phyloP scores from a whole-genome alignment of 1,140 invertebrate genomes.

The Zaprionus vittiger region DNA sequence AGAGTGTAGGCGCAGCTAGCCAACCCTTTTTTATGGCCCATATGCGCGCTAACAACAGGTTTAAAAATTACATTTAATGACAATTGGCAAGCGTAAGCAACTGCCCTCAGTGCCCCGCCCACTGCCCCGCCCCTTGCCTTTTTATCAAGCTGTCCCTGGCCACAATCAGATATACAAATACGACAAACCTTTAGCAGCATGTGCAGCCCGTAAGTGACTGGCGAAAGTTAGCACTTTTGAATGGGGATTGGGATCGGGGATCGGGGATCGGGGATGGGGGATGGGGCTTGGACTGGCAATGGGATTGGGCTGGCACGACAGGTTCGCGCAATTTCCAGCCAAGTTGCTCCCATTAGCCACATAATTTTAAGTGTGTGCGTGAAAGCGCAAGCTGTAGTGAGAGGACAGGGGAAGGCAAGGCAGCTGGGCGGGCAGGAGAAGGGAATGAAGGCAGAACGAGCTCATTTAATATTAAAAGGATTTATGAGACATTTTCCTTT shows the following conservation, averaged over 20 bases:
- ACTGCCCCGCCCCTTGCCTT: too few species aligned
- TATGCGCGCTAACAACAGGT: slow-evolving; percentile 78
- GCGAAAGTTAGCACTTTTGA: slow-evolving; percentile 40
- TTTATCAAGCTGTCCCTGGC: slow-evolving; percentile 30
- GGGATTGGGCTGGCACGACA: slow-evolving; percentile 48
- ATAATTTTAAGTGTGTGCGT: slow-evolving; percentile 81
- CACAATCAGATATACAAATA: slow-evolving; percentile 55
- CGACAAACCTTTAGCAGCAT: slow-evolving; percentile 31
- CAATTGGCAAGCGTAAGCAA: slow-evolving; percentile 59
- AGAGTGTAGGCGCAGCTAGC: slow-evolving; percentile 4
- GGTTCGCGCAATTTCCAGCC: slow-evolving; percentile 75
- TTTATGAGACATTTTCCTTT: slow-evolving; percentile 83
- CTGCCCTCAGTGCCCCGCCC: background rate
- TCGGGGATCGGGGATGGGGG: background rate
- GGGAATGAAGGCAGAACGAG: slow-evolving; percentile 47
- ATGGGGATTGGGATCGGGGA: background rate
- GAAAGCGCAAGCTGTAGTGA: slow-evolving; percentile 28
- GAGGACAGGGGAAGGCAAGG: too few species aligned
- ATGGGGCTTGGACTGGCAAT: slow-evolving; percentile 22
- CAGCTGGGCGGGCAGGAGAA: background rate
- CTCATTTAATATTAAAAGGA: slow-evolving; percentile 83
- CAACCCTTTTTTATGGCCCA: slow-evolving; percentile 75
- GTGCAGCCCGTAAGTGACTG: slow-evolving; percentile 45
- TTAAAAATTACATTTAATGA: slow-evolving; percentile 83
- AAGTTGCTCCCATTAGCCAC: slow-evolving; percentile 82